Evolutionary conservation across 2,113 vertebrate species (phyloP).

Genomic region (Synchiropus splendidus): DNA sequence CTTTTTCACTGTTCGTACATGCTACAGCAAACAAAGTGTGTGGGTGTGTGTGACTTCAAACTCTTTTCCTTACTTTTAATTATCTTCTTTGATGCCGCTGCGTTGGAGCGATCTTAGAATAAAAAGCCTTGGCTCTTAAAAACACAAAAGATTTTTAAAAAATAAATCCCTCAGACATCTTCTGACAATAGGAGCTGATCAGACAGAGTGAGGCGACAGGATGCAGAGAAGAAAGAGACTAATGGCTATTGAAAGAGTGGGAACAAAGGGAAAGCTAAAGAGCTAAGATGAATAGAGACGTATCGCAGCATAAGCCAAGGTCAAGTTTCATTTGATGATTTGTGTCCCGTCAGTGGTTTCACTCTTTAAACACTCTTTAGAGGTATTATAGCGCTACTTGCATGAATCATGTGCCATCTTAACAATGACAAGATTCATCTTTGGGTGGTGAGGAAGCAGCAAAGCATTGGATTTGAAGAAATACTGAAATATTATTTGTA

Average conservation of each 20-base stretch:
- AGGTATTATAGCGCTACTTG: too few species aligned
- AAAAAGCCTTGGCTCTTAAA: constrained; percentile 3
- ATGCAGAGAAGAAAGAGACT: constrained; percentile 18
- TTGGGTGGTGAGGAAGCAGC: too few species aligned
- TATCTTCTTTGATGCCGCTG: constrained; percentile 1
- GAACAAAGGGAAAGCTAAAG: constrained; percentile 16
- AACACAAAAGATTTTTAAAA: constrained; percentile 2
- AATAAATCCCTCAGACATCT: constrained; percentile 7
- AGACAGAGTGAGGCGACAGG: constrained; percentile 18
- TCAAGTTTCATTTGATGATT: too few species aligned
- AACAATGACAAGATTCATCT: too few species aligned
- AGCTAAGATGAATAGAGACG: constrained; percentile 25
- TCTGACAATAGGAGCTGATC: constrained; percentile 19
- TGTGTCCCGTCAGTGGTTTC: too few species aligned
- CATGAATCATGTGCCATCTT: too few species aligned
- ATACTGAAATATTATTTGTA: too few species aligned
- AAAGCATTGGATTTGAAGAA: too few species aligned
- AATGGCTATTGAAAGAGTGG: constrained; percentile 13
- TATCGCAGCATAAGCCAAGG: not conserved
- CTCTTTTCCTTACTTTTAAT: constrained; percentile 5
- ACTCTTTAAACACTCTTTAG: too few species aligned
- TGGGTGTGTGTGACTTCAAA: too few species aligned
- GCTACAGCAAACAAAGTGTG: too few species aligned
- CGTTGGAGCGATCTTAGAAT: constrained; percentile 5
- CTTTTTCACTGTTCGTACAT: too few species aligned